Evolutionary conservation across 2,888 invertebrate genomes (phyloP).

Genomic region (Deroplatys truncata): DNA sequence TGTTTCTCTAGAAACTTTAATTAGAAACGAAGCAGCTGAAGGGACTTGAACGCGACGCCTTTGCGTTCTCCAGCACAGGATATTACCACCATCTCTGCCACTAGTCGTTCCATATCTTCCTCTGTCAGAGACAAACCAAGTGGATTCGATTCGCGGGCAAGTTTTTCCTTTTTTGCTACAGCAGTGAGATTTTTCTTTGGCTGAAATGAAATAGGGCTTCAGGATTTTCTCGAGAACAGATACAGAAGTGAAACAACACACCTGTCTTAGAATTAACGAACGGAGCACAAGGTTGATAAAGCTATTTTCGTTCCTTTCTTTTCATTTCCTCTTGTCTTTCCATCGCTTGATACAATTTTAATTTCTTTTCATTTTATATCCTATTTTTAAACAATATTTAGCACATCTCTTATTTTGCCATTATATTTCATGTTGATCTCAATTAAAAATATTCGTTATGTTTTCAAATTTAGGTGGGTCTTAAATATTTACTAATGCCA

Average conservation of each 20-base stretch:
- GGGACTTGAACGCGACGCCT: too few relatives aligned
- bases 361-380: too few relatives aligned
- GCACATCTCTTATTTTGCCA: too few relatives aligned
- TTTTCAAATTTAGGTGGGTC: too few relatives aligned
- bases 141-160: not conserved
- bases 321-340: not conserved
- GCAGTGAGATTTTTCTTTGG: not conserved
- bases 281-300: not conserved
- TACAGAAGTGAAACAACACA: not conserved
- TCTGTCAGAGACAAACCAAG: not conserved
- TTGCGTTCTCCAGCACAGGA: not conserved
- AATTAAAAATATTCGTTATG: too few relatives aligned
- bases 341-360: too few relatives aligned
- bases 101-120: too few relatives aligned
- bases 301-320: not conserved
- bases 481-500: too few relatives aligned
- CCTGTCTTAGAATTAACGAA: not conserved
- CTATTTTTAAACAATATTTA: too few relatives aligned
- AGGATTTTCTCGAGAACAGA: not conserved
- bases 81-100: not conserved
- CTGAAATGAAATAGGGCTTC: not conserved
- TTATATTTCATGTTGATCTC: too few relatives aligned
- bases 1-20: not conserved
- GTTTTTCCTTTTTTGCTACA: not conserved
- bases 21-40: not conserved